A percentile compares a stretch with the other conserved stretches of the same genome.
phyloP scores from a whole-genome alignment of 1,140 invertebrate species.

The Anagrus nilaparvatae region DNA sequence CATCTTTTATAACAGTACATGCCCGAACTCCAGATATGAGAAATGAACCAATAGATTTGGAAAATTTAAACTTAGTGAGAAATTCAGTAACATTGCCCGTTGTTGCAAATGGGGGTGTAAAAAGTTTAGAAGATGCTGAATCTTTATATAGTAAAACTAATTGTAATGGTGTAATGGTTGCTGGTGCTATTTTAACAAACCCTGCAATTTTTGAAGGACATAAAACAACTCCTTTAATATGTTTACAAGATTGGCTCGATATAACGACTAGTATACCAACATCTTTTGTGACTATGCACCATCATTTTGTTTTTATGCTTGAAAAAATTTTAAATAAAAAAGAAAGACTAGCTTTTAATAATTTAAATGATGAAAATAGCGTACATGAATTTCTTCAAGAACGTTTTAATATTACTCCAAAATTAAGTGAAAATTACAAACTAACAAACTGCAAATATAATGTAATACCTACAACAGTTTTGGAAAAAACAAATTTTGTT shows the following conservation, averaged over 20 bases:
- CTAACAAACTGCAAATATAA: conserved; percentile 30
- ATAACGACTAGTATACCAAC: conserved; percentile 44
- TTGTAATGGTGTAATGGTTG: conserved; percentile 81
- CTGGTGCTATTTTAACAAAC: conserved; percentile 80
- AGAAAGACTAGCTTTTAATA: conserved; percentile 69
- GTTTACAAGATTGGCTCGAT: conserved; percentile 79
- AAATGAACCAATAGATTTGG: conserved; percentile 65
- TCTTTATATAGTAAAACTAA: conserved; percentile 54
- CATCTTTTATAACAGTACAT: conserved; percentile 83
- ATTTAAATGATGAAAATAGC: conserved; percentile 53
- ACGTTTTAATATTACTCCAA: conserved; percentile 41
- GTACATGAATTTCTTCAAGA: conserved; percentile 62
- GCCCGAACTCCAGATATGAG: conserved; percentile 78
- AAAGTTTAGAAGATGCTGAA: conserved; percentile 57
- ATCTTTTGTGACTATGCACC: conserved; percentile 75
- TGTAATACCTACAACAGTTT: conserved; percentile 9
- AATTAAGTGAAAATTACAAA: conserved; percentile 17
- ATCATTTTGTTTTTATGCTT: conserved; percentile 90
- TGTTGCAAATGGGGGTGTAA: conserved; percentile 86
- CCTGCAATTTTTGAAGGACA: conserved; percentile 75
- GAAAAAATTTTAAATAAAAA: conserved; percentile 64
- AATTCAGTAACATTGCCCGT: conserved; percentile 67
- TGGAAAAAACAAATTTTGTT: conserved; percentile 7
- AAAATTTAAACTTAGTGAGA: conserved; percentile 63
- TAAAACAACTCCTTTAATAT: conserved; percentile 57